Evolutionary conservation across 2,888 invertebrate species (phyloP).

Genomic region (Aleiodes testaceus): DNA sequence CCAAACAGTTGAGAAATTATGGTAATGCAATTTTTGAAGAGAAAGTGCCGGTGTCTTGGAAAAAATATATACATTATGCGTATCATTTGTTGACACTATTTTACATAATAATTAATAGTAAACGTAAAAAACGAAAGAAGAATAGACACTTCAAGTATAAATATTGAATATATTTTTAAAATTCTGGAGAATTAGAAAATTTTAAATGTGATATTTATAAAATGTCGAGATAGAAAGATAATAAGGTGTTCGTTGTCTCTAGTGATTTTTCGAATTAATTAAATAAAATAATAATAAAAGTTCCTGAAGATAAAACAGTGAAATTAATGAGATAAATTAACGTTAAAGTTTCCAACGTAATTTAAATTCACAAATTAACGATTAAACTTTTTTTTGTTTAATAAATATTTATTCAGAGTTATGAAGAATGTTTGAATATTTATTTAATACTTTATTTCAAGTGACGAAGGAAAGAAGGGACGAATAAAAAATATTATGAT

Average conservation of each 20-base stretch:
- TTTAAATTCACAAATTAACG: background rate
- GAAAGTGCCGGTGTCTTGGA: conserved; percentile 69
- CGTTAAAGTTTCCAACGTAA: background rate
- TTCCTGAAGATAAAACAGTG: background rate
- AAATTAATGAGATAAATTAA: background rate
- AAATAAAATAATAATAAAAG: conserved; percentile 24
- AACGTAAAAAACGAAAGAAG: conserved; percentile 21
- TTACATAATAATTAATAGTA: conserved; percentile 20
- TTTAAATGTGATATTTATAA: conserved; percentile 3
- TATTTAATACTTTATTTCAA: background rate
- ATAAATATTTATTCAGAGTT: conserved; percentile 4
- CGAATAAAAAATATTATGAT: conserved; percentile 1
- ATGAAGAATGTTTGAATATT: conserved; percentile 1
- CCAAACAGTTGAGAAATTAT: conserved; percentile 1
- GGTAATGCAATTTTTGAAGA: conserved; percentile 68
- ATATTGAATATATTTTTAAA: conserved; percentile 24
- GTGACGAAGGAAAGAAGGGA: background rate
- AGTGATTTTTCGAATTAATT: conserved; percentile 18
- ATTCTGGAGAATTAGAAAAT: background rate
- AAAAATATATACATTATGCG: conserved; percentile 44
- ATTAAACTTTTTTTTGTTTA: background rate
- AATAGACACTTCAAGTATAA: conserved; percentile 10
- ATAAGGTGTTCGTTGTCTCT: conserved; percentile 3
- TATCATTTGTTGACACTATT: conserved; percentile 28
- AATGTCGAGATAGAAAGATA: background rate